These are phyloP conservation scores for Fistularia tabacaria DNA, from an alignment of 2,797 vertebrate genomes.

Conservation along the genomic window DNA sequence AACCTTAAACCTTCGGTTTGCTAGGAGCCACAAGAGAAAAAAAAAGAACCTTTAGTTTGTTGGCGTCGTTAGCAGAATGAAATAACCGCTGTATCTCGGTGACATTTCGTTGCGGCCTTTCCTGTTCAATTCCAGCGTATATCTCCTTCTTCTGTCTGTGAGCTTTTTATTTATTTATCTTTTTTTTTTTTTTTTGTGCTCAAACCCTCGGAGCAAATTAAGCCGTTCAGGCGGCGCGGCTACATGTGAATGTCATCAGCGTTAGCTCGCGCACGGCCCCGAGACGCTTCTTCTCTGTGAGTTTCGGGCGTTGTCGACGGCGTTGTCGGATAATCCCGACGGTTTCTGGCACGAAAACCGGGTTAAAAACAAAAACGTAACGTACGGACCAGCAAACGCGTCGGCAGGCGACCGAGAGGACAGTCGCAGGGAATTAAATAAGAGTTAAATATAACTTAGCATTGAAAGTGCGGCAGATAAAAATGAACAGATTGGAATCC, in stretches of 20 bases:
- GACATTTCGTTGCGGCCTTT: constrained; percentile 10
- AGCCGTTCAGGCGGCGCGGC: constrained; percentile 56
- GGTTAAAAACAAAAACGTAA: no score
- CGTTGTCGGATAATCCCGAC: not conserved
- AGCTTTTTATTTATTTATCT: constrained; percentile 15
- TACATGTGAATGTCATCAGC: constrained; percentile 73
- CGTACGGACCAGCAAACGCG: no score
- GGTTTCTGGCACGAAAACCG: not conserved
- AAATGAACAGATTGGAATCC: no score
- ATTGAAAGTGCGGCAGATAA: no score
- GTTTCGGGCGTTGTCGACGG: constrained; percentile 14
- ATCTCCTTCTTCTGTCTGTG: constrained; percentile 26
- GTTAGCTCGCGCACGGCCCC: constrained; percentile 64
- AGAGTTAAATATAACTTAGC: no score
- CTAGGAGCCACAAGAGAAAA: no score
- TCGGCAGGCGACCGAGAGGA: no score
- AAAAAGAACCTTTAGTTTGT: no score
- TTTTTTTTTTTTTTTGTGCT: constrained; percentile 2
- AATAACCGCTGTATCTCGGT: no score
- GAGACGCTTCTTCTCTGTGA: constrained; percentile 32
- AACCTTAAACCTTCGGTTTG: no score
- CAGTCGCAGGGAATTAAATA: no score
- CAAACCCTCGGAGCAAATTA: constrained; percentile 45
- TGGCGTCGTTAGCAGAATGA: no score
- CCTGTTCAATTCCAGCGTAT: constrained; percentile 31